Evolutionary conservation across 2,113 vertebrate genomes (phyloP), one percentile per base, ranked within the genome.

Genomic region (Eubucco bourcierii): DNA sequence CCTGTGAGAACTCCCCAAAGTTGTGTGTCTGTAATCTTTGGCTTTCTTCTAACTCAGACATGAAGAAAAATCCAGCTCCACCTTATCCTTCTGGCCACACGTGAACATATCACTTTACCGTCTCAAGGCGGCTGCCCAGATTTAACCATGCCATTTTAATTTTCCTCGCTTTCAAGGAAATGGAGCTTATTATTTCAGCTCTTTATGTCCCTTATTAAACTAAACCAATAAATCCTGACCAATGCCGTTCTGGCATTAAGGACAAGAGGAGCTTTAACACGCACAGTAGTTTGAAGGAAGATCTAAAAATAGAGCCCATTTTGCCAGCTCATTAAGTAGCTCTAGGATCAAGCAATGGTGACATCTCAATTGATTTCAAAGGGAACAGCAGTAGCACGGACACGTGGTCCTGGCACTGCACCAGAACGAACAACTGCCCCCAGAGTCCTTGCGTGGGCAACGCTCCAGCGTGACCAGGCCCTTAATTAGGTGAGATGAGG

Each of bases 301-400:
- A 67, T 85, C 93, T 96, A 96, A 96, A 96, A 94, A 94, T 90
- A 96, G 93, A 92, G 83, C 70, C 86, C 50, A 65, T 92, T 95
- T 90, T 93, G 58, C 90, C 95, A 93, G 80, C 93, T 95, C 89
- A 91, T 96, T 94, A 96, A 96, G 82, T 75, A 95, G 90, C 91
- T 92, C 72, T 6, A 4, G 93, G 91, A 96, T 93, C 94, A 95
- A 96, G 94, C 10, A 39, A 90, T 10, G 65, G 89, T 94, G 94
- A 96, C 89, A 96, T 96, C 95, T 96, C 91, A 93, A 94, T 96
- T 90, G 89, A 87, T 95, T 96, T 85, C 93, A 87, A 91, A 92
- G 89, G 82, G 87, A 92, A 72, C 5, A 2, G 82, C 7, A 4
- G 58, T 91, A 94, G 90, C 93, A 86, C 12, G 58, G 90, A 93